phyloP scores from a whole-genome alignment of 2,113 vertebrate genomes.

The Isurus oxyrinchus region DNA sequence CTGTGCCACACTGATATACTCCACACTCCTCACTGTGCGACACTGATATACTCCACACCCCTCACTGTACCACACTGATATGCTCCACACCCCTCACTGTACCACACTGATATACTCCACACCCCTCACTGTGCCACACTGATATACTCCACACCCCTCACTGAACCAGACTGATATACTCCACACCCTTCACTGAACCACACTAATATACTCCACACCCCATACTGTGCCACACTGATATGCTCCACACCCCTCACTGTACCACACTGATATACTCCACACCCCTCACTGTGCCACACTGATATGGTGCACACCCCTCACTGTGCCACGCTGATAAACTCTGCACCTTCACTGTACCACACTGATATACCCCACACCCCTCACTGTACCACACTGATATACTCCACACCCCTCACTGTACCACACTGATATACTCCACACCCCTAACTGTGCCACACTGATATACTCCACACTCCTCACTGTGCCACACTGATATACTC shows the following conservation, averaged over 20 bases:
- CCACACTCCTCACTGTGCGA: too few relatives aligned
- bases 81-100: too few relatives aligned
- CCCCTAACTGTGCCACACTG: too few relatives aligned
- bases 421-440: not conserved
- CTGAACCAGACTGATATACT: not conserved
- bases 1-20: not conserved
- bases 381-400: not conserved
- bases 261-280: not conserved
- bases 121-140: too few relatives aligned
- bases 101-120: too few relatives aligned
- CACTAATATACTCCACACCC: not conserved
- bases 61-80: not conserved
- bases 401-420: not conserved
- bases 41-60: not conserved
- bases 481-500: not conserved
- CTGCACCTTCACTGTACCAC: not conserved
- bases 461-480: not conserved
- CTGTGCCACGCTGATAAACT: not conserved
- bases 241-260: not conserved
- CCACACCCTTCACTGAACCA: not conserved
- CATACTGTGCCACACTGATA: not conserved
- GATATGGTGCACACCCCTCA: not conserved
- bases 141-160: not conserved
- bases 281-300: not conserved
- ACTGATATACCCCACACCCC: not conserved